phyloP scores from a whole-genome alignment of 2,113 vertebrate species.

The Suricata suricatta region DNA sequence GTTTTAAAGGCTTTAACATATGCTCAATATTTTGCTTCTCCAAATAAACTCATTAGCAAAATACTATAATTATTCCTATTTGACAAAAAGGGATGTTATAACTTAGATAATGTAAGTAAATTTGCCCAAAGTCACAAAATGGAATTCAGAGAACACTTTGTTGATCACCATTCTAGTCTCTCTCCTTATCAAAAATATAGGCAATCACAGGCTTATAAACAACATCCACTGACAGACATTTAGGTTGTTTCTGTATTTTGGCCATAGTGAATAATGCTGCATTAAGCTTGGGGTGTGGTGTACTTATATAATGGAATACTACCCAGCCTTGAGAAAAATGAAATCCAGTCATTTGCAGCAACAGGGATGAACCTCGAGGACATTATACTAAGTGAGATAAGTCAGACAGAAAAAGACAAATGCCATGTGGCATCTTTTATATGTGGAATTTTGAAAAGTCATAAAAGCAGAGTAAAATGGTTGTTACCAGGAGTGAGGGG shows the following conservation, averaged over 20 bases:
- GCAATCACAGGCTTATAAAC: not conserved
- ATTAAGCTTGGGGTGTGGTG: not conserved
- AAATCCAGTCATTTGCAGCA: not conserved
- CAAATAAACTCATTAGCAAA: not conserved
- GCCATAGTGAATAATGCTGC: not conserved
- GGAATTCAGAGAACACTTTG: not conserved
- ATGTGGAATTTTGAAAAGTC: not conserved
- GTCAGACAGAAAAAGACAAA: not conserved
- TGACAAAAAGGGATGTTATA: not conserved
- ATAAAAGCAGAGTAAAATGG: not conserved
- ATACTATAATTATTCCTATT: not conserved
- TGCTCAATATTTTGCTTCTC: not conserved
- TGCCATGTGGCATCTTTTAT: not conserved
- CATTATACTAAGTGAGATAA: not conserved
- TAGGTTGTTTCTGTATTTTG: not conserved
- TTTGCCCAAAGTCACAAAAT: not conserved
- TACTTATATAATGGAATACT: not conserved
- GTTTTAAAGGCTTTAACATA: not conserved
- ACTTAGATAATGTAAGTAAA: not conserved
- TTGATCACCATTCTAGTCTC: not conserved
- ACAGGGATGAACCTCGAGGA: not conserved
- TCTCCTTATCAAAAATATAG: not conserved
- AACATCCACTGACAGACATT: not conserved
- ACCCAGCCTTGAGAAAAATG: not conserved
- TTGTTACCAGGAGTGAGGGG: not conserved